These are phyloP conservation scores for Orgyia antiqua DNA, from an alignment of 2,888 invertebrate genomes.

Conservation along the genomic window DNA sequence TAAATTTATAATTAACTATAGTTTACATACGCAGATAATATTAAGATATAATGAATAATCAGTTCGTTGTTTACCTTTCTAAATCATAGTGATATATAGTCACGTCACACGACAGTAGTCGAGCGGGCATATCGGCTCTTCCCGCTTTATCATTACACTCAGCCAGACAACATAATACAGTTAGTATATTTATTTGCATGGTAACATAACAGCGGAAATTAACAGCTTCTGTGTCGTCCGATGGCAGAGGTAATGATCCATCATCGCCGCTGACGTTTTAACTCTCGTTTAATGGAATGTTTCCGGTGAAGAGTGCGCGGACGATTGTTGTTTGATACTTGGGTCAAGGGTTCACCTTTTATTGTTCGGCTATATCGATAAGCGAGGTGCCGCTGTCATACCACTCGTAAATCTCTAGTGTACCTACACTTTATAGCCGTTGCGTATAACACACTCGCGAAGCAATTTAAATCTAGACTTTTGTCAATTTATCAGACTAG, in stretches of 20 bases:
- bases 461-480: no score
- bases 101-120: no score
- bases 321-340: slow-evolving; percentile 38
- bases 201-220: slow-evolving; percentile 32
- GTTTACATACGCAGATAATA: no score
- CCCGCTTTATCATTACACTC: slow-evolving; percentile 11
- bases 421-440: no score
- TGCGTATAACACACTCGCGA: no score
- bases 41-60: no score
- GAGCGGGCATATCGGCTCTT: slow-evolving; percentile 4
- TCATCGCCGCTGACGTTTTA: slow-evolving; percentile 37
- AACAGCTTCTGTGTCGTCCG: slow-evolving; percentile 26
- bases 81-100: slow-evolving; percentile 18
- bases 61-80: no score
- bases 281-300: slow-evolving; percentile 44
- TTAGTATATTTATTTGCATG: slow-evolving; percentile 26
- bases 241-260: slow-evolving; percentile 36
- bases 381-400: slow-evolving; percentile 43
- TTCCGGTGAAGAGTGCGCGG: slow-evolving; percentile 43
- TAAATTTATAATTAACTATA: no score
- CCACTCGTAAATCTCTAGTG: no score
- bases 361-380: slow-evolving; percentile 52
- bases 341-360: slow-evolving; percentile 52
- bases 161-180: slow-evolving; percentile 12
- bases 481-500: no score